Conservation (phyloP, 2,888 invertebrate genomes). For the Microchrysa polita region DNA sequence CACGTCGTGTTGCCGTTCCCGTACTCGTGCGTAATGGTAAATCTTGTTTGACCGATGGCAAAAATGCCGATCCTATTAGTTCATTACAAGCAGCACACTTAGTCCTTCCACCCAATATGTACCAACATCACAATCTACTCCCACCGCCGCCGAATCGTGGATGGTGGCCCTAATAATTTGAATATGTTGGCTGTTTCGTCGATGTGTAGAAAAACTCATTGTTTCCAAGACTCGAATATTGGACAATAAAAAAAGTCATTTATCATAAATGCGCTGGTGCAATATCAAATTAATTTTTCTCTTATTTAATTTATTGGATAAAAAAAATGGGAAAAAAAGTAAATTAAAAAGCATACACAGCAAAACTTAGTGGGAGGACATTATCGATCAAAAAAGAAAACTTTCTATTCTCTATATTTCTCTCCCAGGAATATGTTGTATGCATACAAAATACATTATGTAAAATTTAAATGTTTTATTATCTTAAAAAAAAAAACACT, state of each 20-base stretch:
- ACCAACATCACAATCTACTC: constrained; percentile 60
- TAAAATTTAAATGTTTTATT: constrained; percentile 14
- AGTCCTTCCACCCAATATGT: constrained; percentile 65
- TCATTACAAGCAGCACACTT: constrained; percentile 63
- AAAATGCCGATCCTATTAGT: constrained; percentile 66
- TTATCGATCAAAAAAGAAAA: neutral
- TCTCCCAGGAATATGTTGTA: neutral
- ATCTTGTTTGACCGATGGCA: constrained; percentile 76
- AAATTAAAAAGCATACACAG: neutral
- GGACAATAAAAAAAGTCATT: constrained; percentile 45
- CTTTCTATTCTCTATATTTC: neutral
- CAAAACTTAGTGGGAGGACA: neutral
- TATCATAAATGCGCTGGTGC: constrained; percentile 39
- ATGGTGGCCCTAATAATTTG: constrained; percentile 62
- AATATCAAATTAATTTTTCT: constrained; percentile 41
- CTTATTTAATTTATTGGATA: neutral
- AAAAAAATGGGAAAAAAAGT: neutral
- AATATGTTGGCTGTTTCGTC: neutral
- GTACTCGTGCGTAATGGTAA: constrained; percentile 94
- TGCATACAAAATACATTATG: neutral
- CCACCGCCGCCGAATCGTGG: constrained; percentile 55
- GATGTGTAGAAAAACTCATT: neutral
- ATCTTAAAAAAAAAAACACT: neutral
- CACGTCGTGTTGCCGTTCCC: constrained; percentile 92
- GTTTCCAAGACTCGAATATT: constrained; percentile 43